These are phyloP conservation scores for Rafetus swinhoei DNA, from an alignment of 2,113 vertebrate genomes.

Conservation along the genomic window DNA sequence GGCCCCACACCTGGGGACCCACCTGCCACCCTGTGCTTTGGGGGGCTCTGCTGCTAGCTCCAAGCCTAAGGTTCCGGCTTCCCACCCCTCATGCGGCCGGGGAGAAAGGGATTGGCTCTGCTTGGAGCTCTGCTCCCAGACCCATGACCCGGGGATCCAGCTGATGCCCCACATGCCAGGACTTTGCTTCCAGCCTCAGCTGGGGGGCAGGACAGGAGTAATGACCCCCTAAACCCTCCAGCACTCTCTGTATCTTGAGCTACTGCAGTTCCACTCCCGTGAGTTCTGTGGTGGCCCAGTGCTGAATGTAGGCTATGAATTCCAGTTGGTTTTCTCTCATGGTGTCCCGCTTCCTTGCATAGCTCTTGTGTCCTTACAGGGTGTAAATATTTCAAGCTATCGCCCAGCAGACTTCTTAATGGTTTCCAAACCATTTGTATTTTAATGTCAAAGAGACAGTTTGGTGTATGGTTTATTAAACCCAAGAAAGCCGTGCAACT, in stretches of 20 bases:
- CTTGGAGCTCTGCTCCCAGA: too few relatives aligned
- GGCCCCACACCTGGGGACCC: too few relatives aligned
- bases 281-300: conserved; percentile 20
- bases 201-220: too few relatives aligned
- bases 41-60: too few relatives aligned
- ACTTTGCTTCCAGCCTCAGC: too few relatives aligned
- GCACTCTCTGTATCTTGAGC: neutral
- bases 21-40: too few relatives aligned
- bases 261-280: neutral
- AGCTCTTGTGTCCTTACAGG: neutral
- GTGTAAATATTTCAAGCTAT: neutral
- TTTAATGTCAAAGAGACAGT: neutral
- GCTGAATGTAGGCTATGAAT: neutral
- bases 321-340: neutral
- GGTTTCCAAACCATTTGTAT: neutral
- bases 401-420: neutral
- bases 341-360: neutral
- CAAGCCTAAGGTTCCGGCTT: too few relatives aligned
- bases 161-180: too few relatives aligned
- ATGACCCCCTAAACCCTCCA: too few relatives aligned
- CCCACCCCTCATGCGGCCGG: too few relatives aligned
- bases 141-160: too few relatives aligned
- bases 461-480: neutral
- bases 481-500: conserved; percentile 17
- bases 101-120: too few relatives aligned